Base-by-base conservation (phyloP, 2,797 vertebrate species). In the Alosa sapidissima region DNA sequence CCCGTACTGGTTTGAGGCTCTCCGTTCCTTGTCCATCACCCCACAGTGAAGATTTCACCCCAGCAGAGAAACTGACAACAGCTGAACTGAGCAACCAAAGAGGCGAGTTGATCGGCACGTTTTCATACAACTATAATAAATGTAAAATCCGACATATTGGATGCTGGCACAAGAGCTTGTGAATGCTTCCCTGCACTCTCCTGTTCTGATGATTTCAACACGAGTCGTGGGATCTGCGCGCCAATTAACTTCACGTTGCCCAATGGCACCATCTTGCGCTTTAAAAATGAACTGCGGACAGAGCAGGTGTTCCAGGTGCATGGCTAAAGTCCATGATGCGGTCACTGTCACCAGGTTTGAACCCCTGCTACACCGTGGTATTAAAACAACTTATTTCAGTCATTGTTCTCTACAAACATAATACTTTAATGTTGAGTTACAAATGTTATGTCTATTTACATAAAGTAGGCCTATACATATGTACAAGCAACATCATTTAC, bases 11-110 rank as follows among this genome's bases (percentile, higher is more conserved):
- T 88, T 87, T 84, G 90, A 88, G 65, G 92, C 83, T 86, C 83
- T 91, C 84, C 51, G 91, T 86, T 91, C 91, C 90, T 92, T 92
- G 81, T 95, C 94, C 93, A 95, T 95, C 89, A 83, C 87, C 28
- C 81, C 52, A 54, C 51, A 82, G 45, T 51, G 13, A 83, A 89
- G 62, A 75, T 41, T 75, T 19, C 13, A 75, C 33, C 41, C 11
- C 36, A 45, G 16, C 13, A 72, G 24, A 75, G 13, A 75, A 75
- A 75, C 68, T 41, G 14, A 16, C 13, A 75, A 45, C 33, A 75
- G 14, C 33, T 75, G 68, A 41, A 41, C 33, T 41, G 3, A 16
- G 68, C 14, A 6, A 75, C 33, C 3, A 75, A 41, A 75, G 24
- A 41, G 36, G 65, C 13, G 65, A 75, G 4, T 75, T 36, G 10